Conservation (phyloP, 1,140 invertebrate genomes). For the Ceratosolen fusciceps region DNA sequence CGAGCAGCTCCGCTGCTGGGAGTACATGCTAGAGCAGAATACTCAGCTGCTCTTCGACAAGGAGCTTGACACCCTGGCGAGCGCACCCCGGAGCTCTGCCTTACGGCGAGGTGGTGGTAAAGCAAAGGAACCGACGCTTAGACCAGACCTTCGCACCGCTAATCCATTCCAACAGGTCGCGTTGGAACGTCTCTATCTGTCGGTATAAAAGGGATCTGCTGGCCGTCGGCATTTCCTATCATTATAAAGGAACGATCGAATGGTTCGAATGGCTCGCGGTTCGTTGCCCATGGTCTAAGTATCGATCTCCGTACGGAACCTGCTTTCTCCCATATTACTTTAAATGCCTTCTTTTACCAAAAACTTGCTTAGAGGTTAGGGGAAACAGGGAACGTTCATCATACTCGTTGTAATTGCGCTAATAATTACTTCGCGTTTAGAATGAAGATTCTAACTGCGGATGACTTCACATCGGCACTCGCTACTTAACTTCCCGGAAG, state of each 20-base stretch:
- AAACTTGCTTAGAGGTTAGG: too few relatives aligned
- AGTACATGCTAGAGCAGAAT: conserved; percentile 93
- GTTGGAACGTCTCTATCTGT: too few relatives aligned
- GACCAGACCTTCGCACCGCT: neutral
- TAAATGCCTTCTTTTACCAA: neutral
- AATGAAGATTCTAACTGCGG: neutral
- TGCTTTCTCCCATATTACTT: neutral
- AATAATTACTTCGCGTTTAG: too few relatives aligned
- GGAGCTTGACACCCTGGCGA: conserved; percentile 85
- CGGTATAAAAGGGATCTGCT: too few relatives aligned
- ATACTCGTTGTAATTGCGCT: too few relatives aligned
- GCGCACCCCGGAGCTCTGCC: neutral
- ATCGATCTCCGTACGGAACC: neutral
- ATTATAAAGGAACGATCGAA: too few relatives aligned
- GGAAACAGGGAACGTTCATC: neutral
- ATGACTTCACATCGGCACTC: neutral
- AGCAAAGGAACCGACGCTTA: neutral
- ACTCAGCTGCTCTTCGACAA: conserved; percentile 90
- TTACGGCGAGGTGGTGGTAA: conserved; percentile 42
- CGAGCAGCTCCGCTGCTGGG: conserved; percentile 93
- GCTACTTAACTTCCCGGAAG: neutral
- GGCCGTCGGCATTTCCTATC: too few relatives aligned
- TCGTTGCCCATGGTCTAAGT: neutral
- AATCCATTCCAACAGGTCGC: too few relatives aligned
- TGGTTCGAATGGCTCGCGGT: too few relatives aligned